Conservation (phyloP, 2,113 vertebrate species). For the Dendropsophus ebraccatus region DNA sequence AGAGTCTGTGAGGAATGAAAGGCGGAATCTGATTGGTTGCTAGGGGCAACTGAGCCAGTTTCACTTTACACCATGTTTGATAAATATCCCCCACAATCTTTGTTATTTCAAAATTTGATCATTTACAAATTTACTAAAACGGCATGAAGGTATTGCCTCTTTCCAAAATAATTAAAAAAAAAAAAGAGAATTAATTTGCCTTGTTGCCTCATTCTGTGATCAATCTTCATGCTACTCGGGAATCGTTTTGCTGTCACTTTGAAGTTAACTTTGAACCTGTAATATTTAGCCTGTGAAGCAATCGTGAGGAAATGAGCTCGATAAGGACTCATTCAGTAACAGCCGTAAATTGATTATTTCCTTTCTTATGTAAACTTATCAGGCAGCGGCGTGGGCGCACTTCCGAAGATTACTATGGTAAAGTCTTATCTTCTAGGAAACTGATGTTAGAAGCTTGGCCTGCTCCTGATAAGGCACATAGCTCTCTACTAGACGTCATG, state of each 20-base stretch:
- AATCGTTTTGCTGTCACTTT: slow-evolving; percentile 69
- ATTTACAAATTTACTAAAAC: too few relatives aligned
- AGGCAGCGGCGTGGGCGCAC: slow-evolving; percentile 80
- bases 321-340: slow-evolving; percentile 87
- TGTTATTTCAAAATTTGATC: too few relatives aligned
- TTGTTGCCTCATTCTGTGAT: slow-evolving; percentile 23
- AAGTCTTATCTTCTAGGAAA: slow-evolving; percentile 82
- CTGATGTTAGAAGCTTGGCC: slow-evolving; percentile 80
- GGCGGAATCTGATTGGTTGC: too few relatives aligned
- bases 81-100: too few relatives aligned
- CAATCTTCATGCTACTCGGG: slow-evolving; percentile 64
- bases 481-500: slow-evolving; percentile 39
- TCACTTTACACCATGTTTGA: too few relatives aligned
- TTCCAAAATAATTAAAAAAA: too few relatives aligned
- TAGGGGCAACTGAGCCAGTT: too few relatives aligned
- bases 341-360: slow-evolving; percentile 93
- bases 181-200: too few relatives aligned
- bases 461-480: slow-evolving; percentile 74
- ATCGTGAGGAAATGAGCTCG: slow-evolving; percentile 79
- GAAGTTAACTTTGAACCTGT: slow-evolving; percentile 74
- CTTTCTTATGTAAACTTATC: slow-evolving; percentile 90
- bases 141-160: too few relatives aligned
- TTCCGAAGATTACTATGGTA: slow-evolving; percentile 80
- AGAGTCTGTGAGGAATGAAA: too few relatives aligned
- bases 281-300: slow-evolving; percentile 88